Evolutionary conservation across 2,888 invertebrate genomes (phyloP).

Genomic region (Trichacis sp.): DNA sequence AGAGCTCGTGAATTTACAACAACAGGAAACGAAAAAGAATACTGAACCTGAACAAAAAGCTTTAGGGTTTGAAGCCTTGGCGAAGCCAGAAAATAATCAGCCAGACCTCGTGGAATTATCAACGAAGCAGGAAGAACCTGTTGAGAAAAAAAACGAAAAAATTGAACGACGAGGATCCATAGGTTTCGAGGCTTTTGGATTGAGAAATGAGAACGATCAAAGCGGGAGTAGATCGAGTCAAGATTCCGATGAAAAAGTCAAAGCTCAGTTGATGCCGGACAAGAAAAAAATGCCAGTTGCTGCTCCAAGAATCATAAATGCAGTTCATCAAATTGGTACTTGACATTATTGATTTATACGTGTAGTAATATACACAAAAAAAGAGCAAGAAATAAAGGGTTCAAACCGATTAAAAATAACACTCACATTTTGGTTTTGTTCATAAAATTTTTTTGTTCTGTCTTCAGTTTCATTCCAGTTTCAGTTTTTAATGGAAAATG

Average conservation of each 20-base stretch:
- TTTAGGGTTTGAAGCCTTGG: neutral
- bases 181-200: slow-evolving; percentile 29
- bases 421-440: too few species aligned
- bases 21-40: slow-evolving; percentile 28
- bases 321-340: slow-evolving; percentile 42
- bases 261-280: slow-evolving; percentile 59
- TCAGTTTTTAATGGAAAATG: too few species aligned
- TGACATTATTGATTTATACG: too few species aligned
- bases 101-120: slow-evolving; percentile 16
- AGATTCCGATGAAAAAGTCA: slow-evolving; percentile 54
- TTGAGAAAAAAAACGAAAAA: slow-evolving; percentile 39
- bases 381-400: too few species aligned
- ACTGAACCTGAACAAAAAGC: slow-evolving; percentile 44
- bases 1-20: slow-evolving; percentile 50
- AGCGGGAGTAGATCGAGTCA: slow-evolving; percentile 9
- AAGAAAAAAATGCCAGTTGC: slow-evolving; percentile 71
- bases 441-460: too few species aligned
- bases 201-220: slow-evolving; percentile 23
- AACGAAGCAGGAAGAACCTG: slow-evolving; percentile 27
- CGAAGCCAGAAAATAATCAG: slow-evolving; percentile 8
- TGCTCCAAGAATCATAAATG: slow-evolving; percentile 71
- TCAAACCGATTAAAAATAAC: too few species aligned
- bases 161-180: slow-evolving; percentile 23
- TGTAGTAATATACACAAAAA: too few species aligned
- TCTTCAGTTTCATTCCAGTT: too few species aligned